These are phyloP conservation scores for Unio pictorum DNA, from an alignment of 2,888 invertebrate genomes.

Conservation along the genomic window DNA sequence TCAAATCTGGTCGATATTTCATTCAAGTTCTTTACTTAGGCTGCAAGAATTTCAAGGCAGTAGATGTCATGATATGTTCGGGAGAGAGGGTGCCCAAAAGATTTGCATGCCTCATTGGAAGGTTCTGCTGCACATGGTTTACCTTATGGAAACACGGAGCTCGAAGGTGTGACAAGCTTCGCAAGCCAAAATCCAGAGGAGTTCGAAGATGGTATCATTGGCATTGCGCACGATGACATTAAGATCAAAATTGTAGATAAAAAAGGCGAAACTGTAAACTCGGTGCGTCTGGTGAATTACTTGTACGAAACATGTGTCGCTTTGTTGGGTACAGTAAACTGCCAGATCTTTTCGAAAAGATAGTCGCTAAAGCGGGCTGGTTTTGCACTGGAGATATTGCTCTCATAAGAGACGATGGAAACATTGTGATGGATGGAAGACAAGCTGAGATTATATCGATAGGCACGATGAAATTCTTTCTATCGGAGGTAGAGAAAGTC, in stretches of 20 bases:
- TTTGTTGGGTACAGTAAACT: conserved; percentile 15
- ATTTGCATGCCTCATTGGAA: conserved; percentile 4
- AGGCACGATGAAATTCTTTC: no score
- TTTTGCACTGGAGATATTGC: conserved; percentile 27
- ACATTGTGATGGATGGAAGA: conserved; percentile 23
- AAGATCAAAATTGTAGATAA: conserved; percentile 26
- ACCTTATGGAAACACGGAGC: conserved; percentile 24
- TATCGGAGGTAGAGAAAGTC: no score
- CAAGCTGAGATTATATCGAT: not conserved
- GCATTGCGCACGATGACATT: conserved; percentile 16
- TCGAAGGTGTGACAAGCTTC: conserved; percentile 9
- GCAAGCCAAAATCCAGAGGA: conserved; percentile 1
- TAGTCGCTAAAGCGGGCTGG: conserved; percentile 19
- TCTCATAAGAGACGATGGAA: conserved; percentile 19
- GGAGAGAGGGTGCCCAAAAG: conserved; percentile 18
- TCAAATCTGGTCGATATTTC: no score
- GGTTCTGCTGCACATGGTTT: conserved; percentile 6
- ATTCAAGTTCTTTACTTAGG: no score
- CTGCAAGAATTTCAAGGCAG: conserved; percentile 10
- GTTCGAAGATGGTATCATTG: conserved; percentile 28
- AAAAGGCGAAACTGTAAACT: conserved; percentile 9
- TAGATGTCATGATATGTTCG: conserved; percentile 9
- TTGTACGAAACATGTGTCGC: conserved; percentile 17
- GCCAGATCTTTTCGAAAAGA: conserved; percentile 6
- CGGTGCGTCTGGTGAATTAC: conserved; percentile 21